phyloP scores from a whole-genome alignment of 2,888 invertebrate species.

The Gastrophysa polygoni region DNA sequence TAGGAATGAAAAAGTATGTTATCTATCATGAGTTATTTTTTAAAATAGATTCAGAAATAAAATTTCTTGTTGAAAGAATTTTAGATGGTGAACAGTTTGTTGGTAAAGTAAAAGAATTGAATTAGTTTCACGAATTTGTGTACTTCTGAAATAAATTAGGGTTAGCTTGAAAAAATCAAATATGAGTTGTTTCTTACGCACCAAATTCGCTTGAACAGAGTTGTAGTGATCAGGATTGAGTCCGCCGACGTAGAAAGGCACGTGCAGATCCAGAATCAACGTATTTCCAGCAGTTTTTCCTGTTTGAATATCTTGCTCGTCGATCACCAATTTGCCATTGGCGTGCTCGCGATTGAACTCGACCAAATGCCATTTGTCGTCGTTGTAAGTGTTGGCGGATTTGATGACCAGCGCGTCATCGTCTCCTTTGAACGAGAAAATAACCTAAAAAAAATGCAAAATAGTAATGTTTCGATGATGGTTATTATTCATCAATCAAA shows the following conservation, averaged over 20 bases:
- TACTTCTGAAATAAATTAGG: too few species aligned
- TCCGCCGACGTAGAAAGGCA: slow-evolving; percentile 85
- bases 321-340: slow-evolving; percentile 71
- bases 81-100: too few species aligned
- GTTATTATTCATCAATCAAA: too few species aligned
- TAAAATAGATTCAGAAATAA: too few species aligned
- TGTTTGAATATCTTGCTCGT: slow-evolving; percentile 59
- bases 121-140: too few species aligned
- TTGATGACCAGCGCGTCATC: slow-evolving; percentile 61
- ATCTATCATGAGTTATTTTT: too few species aligned
- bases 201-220: slow-evolving; percentile 51
- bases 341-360: slow-evolving; percentile 68
- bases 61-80: too few species aligned
- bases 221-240: slow-evolving; percentile 62
- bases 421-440: slow-evolving; percentile 76
- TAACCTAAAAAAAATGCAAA: slow-evolving; percentile 61
- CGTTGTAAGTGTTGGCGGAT: slow-evolving; percentile 67
- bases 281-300: slow-evolving; percentile 54
- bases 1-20: too few species aligned
- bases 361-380: slow-evolving; percentile 81
- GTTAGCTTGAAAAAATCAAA: too few species aligned
- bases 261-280: slow-evolving; percentile 59
- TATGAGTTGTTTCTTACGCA: slow-evolving; percentile 26
- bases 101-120: too few species aligned
- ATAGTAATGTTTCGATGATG: too few species aligned